A percentile compares a stretch with the other conserved stretches of the same genome.
These are phyloP conservation scores for Charadrius vociferus DNA, from an alignment of 2,113 vertebrate genomes.

Conservation along the genomic window DNA sequence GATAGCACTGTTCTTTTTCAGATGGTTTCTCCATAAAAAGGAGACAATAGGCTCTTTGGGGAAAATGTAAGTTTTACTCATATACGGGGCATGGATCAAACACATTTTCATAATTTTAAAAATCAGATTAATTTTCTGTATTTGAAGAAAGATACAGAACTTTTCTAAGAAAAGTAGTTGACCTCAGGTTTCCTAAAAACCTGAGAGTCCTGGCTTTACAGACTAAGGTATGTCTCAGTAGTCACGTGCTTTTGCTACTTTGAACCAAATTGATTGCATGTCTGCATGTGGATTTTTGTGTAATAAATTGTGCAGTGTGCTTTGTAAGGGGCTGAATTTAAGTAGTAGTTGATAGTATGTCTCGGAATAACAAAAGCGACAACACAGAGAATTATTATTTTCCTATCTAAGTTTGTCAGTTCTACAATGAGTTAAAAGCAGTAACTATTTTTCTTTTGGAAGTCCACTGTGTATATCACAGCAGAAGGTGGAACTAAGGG, in stretches of 20 bases:
- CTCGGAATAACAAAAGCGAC: background rate
- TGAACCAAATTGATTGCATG: background rate
- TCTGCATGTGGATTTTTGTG: background rate
- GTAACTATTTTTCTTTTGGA: background rate
- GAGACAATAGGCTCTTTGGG: background rate
- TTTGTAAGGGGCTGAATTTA: background rate
- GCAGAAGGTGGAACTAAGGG: background rate
- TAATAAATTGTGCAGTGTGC: background rate
- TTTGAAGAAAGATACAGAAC: background rate
- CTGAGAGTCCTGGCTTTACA: background rate
- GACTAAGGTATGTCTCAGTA: background rate
- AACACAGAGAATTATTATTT: conserved; percentile 8
- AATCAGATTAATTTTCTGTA: background rate
- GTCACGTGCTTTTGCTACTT: background rate
- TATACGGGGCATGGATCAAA: background rate
- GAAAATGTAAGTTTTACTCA: background rate
- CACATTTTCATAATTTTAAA: background rate
- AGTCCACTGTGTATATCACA: background rate
- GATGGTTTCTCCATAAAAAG: conserved; percentile 35
- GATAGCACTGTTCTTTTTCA: conserved; percentile 30
- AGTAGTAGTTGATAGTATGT: background rate
- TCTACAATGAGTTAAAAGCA: background rate
- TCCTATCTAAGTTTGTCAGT: background rate
- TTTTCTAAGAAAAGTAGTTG: background rate
- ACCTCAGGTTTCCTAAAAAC: background rate